Evolutionary conservation across 2,113 vertebrate species (phyloP).

Genomic region (Barnardius zonarius): DNA sequence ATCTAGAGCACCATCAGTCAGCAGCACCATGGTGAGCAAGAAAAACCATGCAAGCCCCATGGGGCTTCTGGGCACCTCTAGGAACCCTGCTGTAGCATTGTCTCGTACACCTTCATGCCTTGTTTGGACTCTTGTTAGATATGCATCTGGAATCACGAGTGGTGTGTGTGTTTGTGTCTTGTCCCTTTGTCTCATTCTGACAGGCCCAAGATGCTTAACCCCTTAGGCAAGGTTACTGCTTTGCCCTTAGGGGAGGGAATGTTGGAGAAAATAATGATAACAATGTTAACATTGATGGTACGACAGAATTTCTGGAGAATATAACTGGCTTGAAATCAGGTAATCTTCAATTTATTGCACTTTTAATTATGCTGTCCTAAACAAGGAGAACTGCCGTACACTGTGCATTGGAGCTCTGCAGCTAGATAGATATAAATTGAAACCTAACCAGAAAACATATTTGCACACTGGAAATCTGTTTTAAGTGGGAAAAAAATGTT

Average conservation of each 20-base stretch:
- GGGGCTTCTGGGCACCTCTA: not conserved
- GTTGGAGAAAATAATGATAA: not conserved
- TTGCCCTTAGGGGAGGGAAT: not conserved
- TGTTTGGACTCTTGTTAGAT: not conserved
- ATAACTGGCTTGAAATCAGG: slow-evolving; percentile 41
- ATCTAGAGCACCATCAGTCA: not conserved
- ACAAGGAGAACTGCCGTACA: slow-evolving; percentile 26
- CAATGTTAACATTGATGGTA: not conserved
- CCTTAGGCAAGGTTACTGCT: not conserved
- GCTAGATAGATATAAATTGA: slow-evolving; percentile 51
- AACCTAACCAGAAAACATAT: slow-evolving; percentile 51
- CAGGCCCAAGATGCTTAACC: not conserved
- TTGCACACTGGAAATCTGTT: slow-evolving; percentile 53
- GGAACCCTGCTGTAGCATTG: not conserved
- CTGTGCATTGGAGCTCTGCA: not conserved
- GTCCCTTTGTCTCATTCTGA: not conserved
- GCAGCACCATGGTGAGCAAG: not conserved
- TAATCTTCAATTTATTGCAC: slow-evolving; percentile 53
- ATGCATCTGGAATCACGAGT: not conserved
- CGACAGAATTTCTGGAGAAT: slow-evolving; percentile 35
- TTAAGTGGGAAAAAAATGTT: slow-evolving; percentile 56
- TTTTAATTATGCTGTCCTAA: slow-evolving; percentile 66
- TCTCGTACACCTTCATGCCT: not conserved
- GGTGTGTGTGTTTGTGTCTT: not conserved
- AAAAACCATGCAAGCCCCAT: not conserved